A percentile compares a stretch with the other conserved stretches of the same genome.
These are phyloP conservation scores for Falco berigora DNA, from an alignment of 2,797 vertebrate genomes.

Conservation along the genomic window DNA sequence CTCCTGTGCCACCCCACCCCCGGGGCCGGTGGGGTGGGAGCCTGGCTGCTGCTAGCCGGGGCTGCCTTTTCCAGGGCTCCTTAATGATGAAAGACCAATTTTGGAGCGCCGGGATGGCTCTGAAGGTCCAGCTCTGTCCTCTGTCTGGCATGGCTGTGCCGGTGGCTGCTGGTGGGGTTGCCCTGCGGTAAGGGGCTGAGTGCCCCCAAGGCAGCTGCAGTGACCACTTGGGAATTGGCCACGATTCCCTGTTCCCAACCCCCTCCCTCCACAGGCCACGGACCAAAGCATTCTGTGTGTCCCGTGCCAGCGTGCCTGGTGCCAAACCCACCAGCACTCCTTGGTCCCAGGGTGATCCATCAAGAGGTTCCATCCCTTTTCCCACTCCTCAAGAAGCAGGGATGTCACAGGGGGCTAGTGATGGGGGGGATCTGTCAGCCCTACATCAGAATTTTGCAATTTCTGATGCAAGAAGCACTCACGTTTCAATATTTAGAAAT, in stretches of 20 bases:
- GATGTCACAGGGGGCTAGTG: not conserved
- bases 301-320: accelerated
- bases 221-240: accelerated
- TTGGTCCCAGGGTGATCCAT: accelerated
- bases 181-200: accelerated
- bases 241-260: accelerated
- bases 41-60: not conserved
- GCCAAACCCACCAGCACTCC: accelerated
- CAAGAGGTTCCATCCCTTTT: not conserved
- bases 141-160: not conserved
- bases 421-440: accelerated
- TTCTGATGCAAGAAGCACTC: not conserved
- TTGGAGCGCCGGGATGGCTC: not conserved
- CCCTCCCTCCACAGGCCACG: not conserved
- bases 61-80: not conserved
- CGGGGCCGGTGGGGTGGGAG: accelerated
- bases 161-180: not conserved
- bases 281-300: not conserved
- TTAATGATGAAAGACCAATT: not conserved
- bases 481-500: accelerated
- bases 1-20: not conserved
- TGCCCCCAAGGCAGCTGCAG: accelerated
- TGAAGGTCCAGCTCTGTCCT: not conserved
- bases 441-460: not conserved
- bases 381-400: not conserved